Base-by-base conservation (phyloP, 2,888 invertebrate species). In the Anthoptus insignis region DNA sequence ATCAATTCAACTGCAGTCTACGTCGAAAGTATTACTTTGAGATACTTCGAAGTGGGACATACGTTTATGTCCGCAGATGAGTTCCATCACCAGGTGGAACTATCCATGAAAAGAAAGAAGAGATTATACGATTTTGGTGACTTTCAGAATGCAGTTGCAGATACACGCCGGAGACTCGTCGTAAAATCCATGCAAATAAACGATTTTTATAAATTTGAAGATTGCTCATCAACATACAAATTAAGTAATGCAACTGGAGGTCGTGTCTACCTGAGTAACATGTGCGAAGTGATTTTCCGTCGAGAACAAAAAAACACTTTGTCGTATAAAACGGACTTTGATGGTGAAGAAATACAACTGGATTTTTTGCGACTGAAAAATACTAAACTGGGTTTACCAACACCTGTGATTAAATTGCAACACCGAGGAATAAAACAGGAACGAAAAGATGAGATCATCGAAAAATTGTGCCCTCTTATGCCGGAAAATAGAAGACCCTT, bases 51-150 rank as follows among this genome's bases (percentile, higher is more conserved):
- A 45, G 42, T 52, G 32, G 58, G 64, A 32, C 67, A 67, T 32
- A 60, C 64, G 2, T 64, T 39, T 42, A 64, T 34, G 27, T 50
- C 54, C 14, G 67, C 58, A 1, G 59, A 64, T 49, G 54, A 32
- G 11, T 67, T 64, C 16, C 67, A 67, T 53, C 67, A 60, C 19
- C 57, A 61, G 42, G 66, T 66, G 1, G 61, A 66, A 14, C 11
- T 45, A 16, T 56, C 60, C 5, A 27, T 65, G 3, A 22, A 57
- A 27, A 66, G 58, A 39, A 52, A 27, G 34, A 61, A 61, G 19
- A 61, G 49, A 53, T 16, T 61, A 6, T 66, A 34, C 29, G 61
- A 61, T 34, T 61, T 61, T 47, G 24, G 24, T 29, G 66, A 66
- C 27, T 66, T 57, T n/a, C 34, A 37, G 13, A n/a, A 50, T 1